Base-by-base conservation (phyloP, 2,797 vertebrate species). In the Aeoliscus strigatus region DNA sequence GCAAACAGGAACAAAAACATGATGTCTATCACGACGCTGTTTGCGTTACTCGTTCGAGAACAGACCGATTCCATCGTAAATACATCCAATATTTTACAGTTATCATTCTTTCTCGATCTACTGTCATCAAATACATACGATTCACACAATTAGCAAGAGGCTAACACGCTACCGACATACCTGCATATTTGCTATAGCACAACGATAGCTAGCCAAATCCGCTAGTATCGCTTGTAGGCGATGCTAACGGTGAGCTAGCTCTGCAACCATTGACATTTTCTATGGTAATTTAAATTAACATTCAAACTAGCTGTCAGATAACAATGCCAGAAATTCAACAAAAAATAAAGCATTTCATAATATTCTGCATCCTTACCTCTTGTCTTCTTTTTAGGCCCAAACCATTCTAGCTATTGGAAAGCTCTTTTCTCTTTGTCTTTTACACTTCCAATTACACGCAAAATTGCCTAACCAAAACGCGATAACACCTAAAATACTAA, bases 391-490 rank as follows among this genome's bases (percentile, higher is more conserved):
- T 89, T 87, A 90, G 89, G 88, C 89, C 89, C 87, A 83, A 85
- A 89, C 85, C 89, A 91, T 90, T 83, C 84, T 86, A 85, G 89
- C 87, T 87, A 75, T 76, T 83, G 81, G 81, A 85, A 86, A 88
- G 85, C 86, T 83, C 73, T 83, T 84, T 85, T 89, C 82, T 79
- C 87, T 91, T 89, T 90, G 86, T 90, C 86, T 90, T 82, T 82
- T 80, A 78, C 86, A 87, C 86, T 84, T 86, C 82, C 82, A 85
- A 73, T 76, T 75, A 70, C 59, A 77, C 81, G 81, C 82, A 82
- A 79, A 86, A 81, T 77, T 79, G 80, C 84, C 70, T 58, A 69
- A 66, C 59, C 65, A 49, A 61, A 67, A 77, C 56, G 72, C 64
- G 52, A 42, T 60, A 81, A 80, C 61, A 64, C 58, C 66, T 80